These are phyloP conservation scores for Tonatia bakeri DNA, from an alignment of 2,113 vertebrate genomes.

Conservation along the genomic window DNA sequence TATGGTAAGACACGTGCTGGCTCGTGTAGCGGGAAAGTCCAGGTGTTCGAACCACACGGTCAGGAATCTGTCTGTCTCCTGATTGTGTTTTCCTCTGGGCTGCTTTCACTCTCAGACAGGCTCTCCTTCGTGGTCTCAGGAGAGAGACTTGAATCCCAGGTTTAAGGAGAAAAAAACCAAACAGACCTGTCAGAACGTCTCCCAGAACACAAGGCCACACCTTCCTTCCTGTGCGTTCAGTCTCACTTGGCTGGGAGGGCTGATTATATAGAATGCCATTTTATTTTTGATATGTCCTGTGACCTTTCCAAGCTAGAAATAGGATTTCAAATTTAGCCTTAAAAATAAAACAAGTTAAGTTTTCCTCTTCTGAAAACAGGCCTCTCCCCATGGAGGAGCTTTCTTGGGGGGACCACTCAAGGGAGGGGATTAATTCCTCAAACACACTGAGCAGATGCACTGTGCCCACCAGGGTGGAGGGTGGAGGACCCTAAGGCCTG, in stretches of 20 bases:
- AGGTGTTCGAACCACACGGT: conserved; percentile 22
- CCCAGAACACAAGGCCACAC: background rate
- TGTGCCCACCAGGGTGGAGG: background rate
- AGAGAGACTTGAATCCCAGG: conserved; percentile 33
- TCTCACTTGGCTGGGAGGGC: background rate
- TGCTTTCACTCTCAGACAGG: background rate
- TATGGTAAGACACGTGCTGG: background rate
- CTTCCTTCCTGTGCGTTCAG: background rate
- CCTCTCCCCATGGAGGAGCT: background rate
- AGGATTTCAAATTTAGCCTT: background rate
- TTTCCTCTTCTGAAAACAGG: conserved; percentile 13
- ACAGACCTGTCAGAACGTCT: background rate
- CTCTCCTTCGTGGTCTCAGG: background rate
- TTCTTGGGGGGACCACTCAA: background rate
- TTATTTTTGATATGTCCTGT: background rate
- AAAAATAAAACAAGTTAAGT: background rate
- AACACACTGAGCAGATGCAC: background rate
- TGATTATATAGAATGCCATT: background rate
- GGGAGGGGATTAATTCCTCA: background rate
- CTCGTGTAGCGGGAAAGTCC: background rate
- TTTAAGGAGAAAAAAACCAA: background rate
- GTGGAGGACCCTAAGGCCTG: accelerated
- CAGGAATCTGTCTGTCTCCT: conserved; percentile 16
- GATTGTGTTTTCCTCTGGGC: conserved; percentile 46
- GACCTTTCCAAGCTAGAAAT: conserved; percentile 30